A percentile compares a stretch with the other conserved stretches of the same genome.
Evolutionary conservation across 2,888 invertebrate species (phyloP).

Genomic region (Archaeoteleia sp.): DNA sequence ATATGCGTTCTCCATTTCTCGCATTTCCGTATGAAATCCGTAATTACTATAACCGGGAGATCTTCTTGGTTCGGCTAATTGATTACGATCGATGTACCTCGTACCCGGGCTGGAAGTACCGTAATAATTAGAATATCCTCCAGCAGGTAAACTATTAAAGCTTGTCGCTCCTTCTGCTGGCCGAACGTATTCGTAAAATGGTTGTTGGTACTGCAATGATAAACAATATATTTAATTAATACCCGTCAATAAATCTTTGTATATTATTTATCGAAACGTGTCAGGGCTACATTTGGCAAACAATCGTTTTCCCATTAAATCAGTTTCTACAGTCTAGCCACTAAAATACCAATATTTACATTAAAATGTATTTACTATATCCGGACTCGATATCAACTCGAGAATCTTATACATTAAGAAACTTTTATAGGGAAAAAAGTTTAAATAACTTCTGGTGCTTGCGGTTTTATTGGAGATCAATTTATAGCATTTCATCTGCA

Average conservation of each 20-base stretch:
- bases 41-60: conserved; percentile 67
- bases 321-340: no score
- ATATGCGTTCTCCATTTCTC: conserved; percentile 66
- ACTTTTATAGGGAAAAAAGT: no score
- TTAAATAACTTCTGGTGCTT: no score
- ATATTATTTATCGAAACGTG: background rate
- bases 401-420: no score
- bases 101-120: conserved; percentile 63
- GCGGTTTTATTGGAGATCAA: no score
- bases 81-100: conserved; percentile 49
- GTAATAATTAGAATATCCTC: conserved; percentile 64
- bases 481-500: no score
- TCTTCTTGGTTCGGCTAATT: conserved; percentile 55
- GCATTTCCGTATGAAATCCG: conserved; percentile 69
- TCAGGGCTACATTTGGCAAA: conserved; percentile 8
- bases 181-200: conserved; percentile 68
- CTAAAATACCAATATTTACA: no score
- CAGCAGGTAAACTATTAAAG: conserved; percentile 50
- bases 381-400: no score
- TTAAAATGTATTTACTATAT: no score
- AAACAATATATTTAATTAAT: background rate
- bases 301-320: no score
- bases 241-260: background rate
- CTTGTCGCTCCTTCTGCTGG: conserved; percentile 44
- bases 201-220: conserved; percentile 59